phyloP scores from a whole-genome alignment of 2,888 invertebrate species.

The Clusia tigrina region DNA sequence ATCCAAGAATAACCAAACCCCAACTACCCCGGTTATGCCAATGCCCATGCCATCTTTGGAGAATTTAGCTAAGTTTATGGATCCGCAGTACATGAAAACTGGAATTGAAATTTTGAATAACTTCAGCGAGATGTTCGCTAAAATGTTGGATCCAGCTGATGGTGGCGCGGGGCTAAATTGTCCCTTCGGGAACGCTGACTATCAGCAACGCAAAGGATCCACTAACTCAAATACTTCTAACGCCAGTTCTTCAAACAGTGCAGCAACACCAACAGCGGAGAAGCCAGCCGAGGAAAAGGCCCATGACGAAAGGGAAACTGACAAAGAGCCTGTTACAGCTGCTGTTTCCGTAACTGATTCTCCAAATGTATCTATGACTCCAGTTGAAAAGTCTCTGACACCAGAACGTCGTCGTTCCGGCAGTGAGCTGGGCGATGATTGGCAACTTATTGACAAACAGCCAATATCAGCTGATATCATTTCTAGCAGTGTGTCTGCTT shows the following conservation, averaged over 20 bases:
- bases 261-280: slow-evolving; percentile 30
- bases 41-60: slow-evolving; percentile 40
- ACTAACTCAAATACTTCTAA: slow-evolving; percentile 15
- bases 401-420: slow-evolving; percentile 39
- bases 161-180: slow-evolving; percentile 20
- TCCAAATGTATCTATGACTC: slow-evolving; percentile 19
- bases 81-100: slow-evolving; percentile 58
- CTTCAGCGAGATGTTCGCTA: slow-evolving; percentile 62
- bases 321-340: slow-evolving; percentile 11
- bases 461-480: slow-evolving; percentile 12
- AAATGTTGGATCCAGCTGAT: slow-evolving; percentile 59
- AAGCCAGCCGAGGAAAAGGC: slow-evolving; percentile 17
- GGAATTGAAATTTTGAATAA: slow-evolving; percentile 62
- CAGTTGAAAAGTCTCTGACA: slow-evolving; percentile 13
- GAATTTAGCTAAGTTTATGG: slow-evolving; percentile 49
- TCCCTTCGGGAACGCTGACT: background rate
- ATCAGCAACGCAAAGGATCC: slow-evolving; percentile 23
- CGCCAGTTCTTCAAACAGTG: background rate
- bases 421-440: slow-evolving; percentile 50
- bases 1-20: slow-evolving; percentile 19
- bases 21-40: slow-evolving; percentile 41
- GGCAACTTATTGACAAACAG: slow-evolving; percentile 56
- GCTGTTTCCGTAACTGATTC: slow-evolving; percentile 13
- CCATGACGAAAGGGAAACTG: slow-evolving; percentile 16
- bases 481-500: slow-evolving; percentile 20